Percentiles rank a stretch among this genome's conserved stretches.
Conservation (phyloP, 1,140 invertebrate genomes). For the Neodiprion fabricii region DNA sequence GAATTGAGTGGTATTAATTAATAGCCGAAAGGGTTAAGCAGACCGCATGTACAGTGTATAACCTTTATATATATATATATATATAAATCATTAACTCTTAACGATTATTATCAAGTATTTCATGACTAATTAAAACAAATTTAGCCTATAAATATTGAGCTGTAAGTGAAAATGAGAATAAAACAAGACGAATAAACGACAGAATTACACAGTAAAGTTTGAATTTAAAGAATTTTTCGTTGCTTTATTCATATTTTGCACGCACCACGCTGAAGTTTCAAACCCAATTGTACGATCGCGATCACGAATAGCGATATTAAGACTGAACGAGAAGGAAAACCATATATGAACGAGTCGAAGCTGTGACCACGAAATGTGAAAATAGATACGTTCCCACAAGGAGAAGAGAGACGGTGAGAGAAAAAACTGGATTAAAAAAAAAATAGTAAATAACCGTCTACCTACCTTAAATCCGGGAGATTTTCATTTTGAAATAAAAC, state of each 20-base stretch:
- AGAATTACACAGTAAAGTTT: constrained; percentile 43
- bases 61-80: constrained; percentile 52
- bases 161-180: constrained; percentile 44
- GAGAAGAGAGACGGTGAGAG: too few relatives aligned
- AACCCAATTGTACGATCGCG: neutral
- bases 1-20: neutral
- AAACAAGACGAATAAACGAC: constrained; percentile 44
- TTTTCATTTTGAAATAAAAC: neutral
- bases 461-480: neutral
- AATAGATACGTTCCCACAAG: too few relatives aligned
- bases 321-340: too few relatives aligned
- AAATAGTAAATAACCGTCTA: too few relatives aligned
- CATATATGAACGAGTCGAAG: too few relatives aligned
- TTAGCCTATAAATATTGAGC: constrained; percentile 52
- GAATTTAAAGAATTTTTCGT: constrained; percentile 18
- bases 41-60: constrained; percentile 35
- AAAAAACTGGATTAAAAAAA: too few relatives aligned
- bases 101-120: constrained; percentile 49
- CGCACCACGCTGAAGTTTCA: too few relatives aligned
- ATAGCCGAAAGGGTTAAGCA: neutral
- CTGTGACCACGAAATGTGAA: too few relatives aligned
- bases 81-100: constrained; percentile 31
- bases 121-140: constrained; percentile 29
- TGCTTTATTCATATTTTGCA: too few relatives aligned
- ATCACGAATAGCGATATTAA: neutral